Evolutionary conservation across 2,888 invertebrate species (phyloP), one percentile per base, ranked within the genome.

Genomic region (Biston betularia): DNA sequence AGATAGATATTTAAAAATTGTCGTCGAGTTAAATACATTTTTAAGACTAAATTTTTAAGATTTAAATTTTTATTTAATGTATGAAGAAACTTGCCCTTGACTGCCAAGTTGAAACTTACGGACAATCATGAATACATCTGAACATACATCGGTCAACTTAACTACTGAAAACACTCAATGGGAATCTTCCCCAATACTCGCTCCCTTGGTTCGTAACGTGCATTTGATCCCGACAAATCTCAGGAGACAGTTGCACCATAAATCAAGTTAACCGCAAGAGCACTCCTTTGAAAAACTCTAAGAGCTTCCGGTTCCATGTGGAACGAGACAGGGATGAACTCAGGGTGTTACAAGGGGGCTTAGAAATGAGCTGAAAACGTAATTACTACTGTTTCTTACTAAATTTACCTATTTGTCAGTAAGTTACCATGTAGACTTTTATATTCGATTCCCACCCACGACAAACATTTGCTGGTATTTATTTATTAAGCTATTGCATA

Each of bases 281-380:
- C 80, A 79, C 80, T 86, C 82, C 80, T 84, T 84, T 86, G 87
- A 85, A 86, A 87, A 87, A 87, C 81, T 83, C 79, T 84, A 79
- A 85, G 83, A 85, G 86, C 85, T 84, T 84, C 84, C 80, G 54
- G 68, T 44, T 63, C 54, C 38, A 44, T 58, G 46, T 81, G 77
- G 72, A 83, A 85, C 77, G 80, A 79, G 78, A 14, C 60, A 65
- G 65, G 33, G 40, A 24, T 6, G 24, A 44, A 8, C 12, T 11
- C 9, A 49, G 57, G 5, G 42, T 42, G 42, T 4, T 33, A 7
- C 4, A 6, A 24, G 35, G 42, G 42, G 24, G 24, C 3, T 46
- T 12, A 15, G 10, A 9, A 24, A 46, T 0, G 11, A 49, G 1
- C 12, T 3, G n/a, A 34, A 50, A 50, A 0, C 24, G 14, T 15